A percentile compares a stretch with the other conserved stretches of the same genome.
Evolutionary conservation across 2,888 invertebrate genomes (phyloP).

Genomic region (Nomada ruficornis): DNA sequence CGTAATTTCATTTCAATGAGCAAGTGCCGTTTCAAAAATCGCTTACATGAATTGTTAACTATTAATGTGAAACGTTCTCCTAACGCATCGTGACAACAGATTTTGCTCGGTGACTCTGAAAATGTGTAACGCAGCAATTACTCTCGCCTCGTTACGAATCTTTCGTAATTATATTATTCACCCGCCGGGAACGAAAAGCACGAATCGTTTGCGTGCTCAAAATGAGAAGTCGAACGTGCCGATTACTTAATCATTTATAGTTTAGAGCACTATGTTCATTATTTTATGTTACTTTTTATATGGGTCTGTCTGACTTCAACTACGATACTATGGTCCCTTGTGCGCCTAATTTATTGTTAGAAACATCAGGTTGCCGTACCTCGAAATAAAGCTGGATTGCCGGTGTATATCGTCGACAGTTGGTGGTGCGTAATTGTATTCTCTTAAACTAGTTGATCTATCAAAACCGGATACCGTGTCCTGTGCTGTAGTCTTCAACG

Average conservation of each 20-base stretch:
- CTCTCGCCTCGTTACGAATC: slow-evolving; percentile 6
- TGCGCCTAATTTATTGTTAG: neutral
- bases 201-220: too few species aligned
- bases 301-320: too few species aligned
- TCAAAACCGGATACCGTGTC: slow-evolving; percentile 36
- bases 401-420: slow-evolving; percentile 32
- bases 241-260: too few species aligned
- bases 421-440: slow-evolving; percentile 42
- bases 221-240: too few species aligned
- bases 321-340: too few species aligned
- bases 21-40: neutral
- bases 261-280: too few species aligned
- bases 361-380: slow-evolving; percentile 43
- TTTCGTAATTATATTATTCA: neutral
- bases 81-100: neutral
- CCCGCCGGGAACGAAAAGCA: too few species aligned
- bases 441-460: slow-evolving; percentile 61
- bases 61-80: neutral
- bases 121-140: neutral
- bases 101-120: slow-evolving; percentile 6
- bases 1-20: neutral
- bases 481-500: slow-evolving; percentile 9
- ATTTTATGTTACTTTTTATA: too few species aligned
- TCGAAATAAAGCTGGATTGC: slow-evolving; percentile 41
- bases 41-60: slow-evolving; percentile 4